Conservation (phyloP, 2,888 invertebrate genomes). For the Eremobia ochroleuca region DNA sequence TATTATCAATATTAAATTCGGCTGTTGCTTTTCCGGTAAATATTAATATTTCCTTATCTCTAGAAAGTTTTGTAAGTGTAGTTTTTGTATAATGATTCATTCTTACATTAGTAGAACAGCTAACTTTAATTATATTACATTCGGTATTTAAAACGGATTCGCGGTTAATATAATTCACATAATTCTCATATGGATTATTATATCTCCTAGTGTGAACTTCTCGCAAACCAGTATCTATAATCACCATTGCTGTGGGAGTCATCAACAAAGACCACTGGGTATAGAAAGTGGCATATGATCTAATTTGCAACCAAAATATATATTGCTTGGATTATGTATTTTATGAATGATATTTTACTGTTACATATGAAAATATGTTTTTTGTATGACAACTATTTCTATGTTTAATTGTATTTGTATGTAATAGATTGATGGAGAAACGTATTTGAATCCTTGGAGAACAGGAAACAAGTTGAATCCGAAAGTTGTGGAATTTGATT, state of each 20-base stretch:
- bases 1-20: conserved; percentile 13
- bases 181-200: not conserved
- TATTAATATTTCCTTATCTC: conserved; percentile 11
- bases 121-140: conserved; percentile 1
- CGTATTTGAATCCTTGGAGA: conserved; percentile 80
- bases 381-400: conserved; percentile 10
- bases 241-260: conserved; percentile 12
- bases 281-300: conserved; percentile 9
- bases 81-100: not conserved
- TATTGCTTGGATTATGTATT: not conserved
- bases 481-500: conserved; percentile 76
- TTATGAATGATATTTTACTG: not conserved
- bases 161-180: not conserved
- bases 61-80: not conserved
- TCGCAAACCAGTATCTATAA: not conserved
- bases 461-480: conserved; percentile 62
- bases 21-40: conserved; percentile 24
- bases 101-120: not conserved
- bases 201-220: not conserved
- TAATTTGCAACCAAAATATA: not conserved
- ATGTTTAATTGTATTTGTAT: conserved; percentile 36
- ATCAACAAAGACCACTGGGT: conserved; percentile 1
- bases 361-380: not conserved
- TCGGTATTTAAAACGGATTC: not conserved
- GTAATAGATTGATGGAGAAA: conserved; percentile 68